A percentile compares a stretch with the other conserved stretches of the same genome.
These are phyloP conservation scores for Tetramorium parvispinum DNA, from an alignment of 1,140 invertebrate genomes.

Conservation along the genomic window DNA sequence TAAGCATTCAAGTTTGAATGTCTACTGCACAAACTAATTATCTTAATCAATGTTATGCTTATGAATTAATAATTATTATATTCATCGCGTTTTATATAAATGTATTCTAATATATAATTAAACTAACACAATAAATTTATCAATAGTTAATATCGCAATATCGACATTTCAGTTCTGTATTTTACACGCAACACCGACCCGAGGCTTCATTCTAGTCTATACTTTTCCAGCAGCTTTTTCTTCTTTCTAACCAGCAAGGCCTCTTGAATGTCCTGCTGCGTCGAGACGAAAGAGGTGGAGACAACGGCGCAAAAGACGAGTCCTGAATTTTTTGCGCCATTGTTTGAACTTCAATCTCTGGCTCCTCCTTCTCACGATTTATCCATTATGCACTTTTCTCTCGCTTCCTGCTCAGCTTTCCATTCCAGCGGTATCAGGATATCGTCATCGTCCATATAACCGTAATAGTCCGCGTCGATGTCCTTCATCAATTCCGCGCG, in stretches of 20 bases:
- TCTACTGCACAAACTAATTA: slow-evolving; percentile 85
- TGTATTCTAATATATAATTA: slow-evolving; percentile 84
- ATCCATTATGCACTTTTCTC: slow-evolving; percentile 89
- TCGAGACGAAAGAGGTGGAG: too few relatives aligned
- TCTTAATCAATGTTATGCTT: slow-evolving; percentile 84
- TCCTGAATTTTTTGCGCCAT: slow-evolving; percentile 95
- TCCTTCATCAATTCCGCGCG: slow-evolving; percentile 98
- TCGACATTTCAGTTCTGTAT: slow-evolving; percentile 13
- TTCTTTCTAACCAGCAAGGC: slow-evolving; percentile 95
- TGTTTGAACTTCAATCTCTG: slow-evolving; percentile 81
- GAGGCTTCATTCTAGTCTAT: slow-evolving; percentile 80
- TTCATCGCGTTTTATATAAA: slow-evolving; percentile 85
- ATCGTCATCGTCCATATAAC: slow-evolving; percentile 99
- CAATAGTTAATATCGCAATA: slow-evolving; percentile 80
- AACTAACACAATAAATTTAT: slow-evolving; percentile 83
- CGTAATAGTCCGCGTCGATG: slow-evolving; percentile 99
- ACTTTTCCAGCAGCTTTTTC: slow-evolving; percentile 93
- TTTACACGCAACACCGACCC: slow-evolving; percentile 51
- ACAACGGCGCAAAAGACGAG: too few relatives aligned
- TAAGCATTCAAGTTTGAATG: slow-evolving; percentile 83
- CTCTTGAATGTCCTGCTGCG: slow-evolving; percentile 95
- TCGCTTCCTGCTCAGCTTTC: slow-evolving; percentile 91
- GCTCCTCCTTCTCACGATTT: slow-evolving; percentile 82
- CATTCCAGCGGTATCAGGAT: slow-evolving; percentile 95
- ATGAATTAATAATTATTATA: slow-evolving; percentile 83